Evolutionary conservation across 1,140 invertebrate species (phyloP).

Genomic region (Eumaeus atala): DNA sequence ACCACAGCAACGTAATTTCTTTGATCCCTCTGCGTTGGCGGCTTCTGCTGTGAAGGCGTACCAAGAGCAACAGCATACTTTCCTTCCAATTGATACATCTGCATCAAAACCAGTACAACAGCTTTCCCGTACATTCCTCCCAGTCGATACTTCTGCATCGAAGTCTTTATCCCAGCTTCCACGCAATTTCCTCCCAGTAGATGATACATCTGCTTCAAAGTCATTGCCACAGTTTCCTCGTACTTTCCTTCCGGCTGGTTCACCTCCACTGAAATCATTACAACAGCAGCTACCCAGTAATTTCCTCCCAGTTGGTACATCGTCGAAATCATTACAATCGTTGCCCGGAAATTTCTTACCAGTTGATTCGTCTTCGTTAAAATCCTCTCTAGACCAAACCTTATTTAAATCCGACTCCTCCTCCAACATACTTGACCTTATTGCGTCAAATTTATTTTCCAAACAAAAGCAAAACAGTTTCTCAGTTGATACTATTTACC

Average conservation of each 20-base stretch:
- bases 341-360: neutral
- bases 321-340: neutral
- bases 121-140: constrained; percentile 33
- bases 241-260: constrained; percentile 42
- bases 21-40: neutral
- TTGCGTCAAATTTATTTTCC: constrained; percentile 53
- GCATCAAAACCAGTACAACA: constrained; percentile 2
- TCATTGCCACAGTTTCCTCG: neutral
- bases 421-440: constrained; percentile 5
- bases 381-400: neutral
- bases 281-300: neutral
- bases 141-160: constrained; percentile 46
- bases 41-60: constrained; percentile 1
- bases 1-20: neutral
- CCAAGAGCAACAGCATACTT: neutral
- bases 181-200: neutral
- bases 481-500: constrained; percentile 52
- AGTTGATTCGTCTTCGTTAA: neutral
- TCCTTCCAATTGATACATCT: constrained; percentile 4
- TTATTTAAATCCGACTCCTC: neutral
- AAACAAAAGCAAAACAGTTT: constrained; percentile 53
- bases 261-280: constrained; percentile 48
- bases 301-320: neutral
- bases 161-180: constrained; percentile 29
- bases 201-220: neutral